These are phyloP conservation scores for Pharmacophagus antenor DNA, from an alignment of 2,888 invertebrate genomes.

Conservation along the genomic window DNA sequence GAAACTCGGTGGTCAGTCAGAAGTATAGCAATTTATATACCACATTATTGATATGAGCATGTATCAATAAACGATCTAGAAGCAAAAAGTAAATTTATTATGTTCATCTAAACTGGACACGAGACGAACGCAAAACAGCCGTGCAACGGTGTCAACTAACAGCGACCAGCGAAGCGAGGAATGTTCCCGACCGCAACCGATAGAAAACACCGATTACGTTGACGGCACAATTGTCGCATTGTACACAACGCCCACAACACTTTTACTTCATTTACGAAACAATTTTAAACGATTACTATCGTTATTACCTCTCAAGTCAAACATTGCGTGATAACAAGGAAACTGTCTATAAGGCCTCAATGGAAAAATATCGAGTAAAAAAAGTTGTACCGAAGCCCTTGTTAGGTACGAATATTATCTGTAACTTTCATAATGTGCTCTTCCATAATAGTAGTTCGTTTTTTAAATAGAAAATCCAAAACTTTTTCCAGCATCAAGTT, in stretches of 20 bases:
- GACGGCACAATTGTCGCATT: conserved; percentile 69
- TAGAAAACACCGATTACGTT: conserved; percentile 77
- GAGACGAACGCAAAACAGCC: conserved; percentile 42
- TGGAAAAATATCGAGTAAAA: conserved; percentile 29
- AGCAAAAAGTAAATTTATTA: background rate
- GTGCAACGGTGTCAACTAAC: conserved; percentile 45
- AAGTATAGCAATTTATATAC: background rate
- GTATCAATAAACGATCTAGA: background rate
- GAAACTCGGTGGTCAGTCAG: background rate
- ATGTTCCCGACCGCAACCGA: conserved; percentile 74
- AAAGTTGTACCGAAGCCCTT: conserved; percentile 1
- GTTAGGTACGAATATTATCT: conserved; percentile 12
- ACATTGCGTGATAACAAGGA: conserved; percentile 65
- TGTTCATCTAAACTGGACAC: conserved; percentile 31
- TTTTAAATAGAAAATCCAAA: background rate
- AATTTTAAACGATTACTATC: conserved; percentile 55
- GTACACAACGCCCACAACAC: conserved; percentile 66
- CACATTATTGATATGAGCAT: background rate
- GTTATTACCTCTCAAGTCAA: conserved; percentile 52
- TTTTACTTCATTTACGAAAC: conserved; percentile 77
- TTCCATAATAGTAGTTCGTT: background rate
- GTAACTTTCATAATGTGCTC: conserved; percentile 2
- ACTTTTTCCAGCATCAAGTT: background rate
- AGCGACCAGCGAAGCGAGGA: conserved; percentile 65
- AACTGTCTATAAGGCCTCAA: conserved; percentile 42